Evolutionary conservation across 2,888 invertebrate genomes (phyloP).

Genomic region (Meliscaeva auricollis): DNA sequence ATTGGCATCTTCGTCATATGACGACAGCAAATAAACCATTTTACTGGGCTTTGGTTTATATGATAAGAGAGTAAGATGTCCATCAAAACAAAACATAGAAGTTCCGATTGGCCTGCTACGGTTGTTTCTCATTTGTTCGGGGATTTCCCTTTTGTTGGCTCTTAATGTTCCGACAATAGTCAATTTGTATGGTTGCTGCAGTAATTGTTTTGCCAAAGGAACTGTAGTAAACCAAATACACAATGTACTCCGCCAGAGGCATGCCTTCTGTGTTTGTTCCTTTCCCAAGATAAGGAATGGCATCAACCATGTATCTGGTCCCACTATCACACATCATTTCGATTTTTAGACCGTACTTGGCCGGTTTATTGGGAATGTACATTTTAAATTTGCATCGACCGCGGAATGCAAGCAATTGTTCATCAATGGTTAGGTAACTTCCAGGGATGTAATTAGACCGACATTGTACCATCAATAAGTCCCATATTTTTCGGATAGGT

Average conservation of each 20-base stretch:
- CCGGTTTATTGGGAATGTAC: constrained; percentile 54
- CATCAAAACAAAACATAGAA: constrained; percentile 53
- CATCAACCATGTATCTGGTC: constrained; percentile 64
- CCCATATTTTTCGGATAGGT: constrained; percentile 34
- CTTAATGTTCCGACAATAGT: constrained; percentile 75
- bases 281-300: constrained; percentile 60
- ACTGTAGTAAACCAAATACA: constrained; percentile 81
- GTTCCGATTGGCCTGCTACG: constrained; percentile 35
- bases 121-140: constrained; percentile 31
- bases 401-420: constrained; percentile 55
- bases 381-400: constrained; percentile 48
- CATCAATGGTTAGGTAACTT: constrained; percentile 76
- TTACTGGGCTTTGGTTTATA: constrained; percentile 60
- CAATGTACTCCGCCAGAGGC: constrained; percentile 60
- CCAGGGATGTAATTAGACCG: constrained; percentile 79
- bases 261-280: constrained; percentile 38
- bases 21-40: constrained; percentile 62
- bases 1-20: constrained; percentile 55
- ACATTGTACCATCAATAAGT: constrained; percentile 22
- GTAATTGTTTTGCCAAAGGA: constrained; percentile 77
- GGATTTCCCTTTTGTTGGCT: constrained; percentile 64
- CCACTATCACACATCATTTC: constrained; percentile 62
- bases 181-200: constrained; percentile 77
- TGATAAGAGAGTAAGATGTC: constrained; percentile 37
- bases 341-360: constrained; percentile 56